Conservation (phyloP, 1,140 invertebrate species). For the Drosophila paulistorum region DNA sequence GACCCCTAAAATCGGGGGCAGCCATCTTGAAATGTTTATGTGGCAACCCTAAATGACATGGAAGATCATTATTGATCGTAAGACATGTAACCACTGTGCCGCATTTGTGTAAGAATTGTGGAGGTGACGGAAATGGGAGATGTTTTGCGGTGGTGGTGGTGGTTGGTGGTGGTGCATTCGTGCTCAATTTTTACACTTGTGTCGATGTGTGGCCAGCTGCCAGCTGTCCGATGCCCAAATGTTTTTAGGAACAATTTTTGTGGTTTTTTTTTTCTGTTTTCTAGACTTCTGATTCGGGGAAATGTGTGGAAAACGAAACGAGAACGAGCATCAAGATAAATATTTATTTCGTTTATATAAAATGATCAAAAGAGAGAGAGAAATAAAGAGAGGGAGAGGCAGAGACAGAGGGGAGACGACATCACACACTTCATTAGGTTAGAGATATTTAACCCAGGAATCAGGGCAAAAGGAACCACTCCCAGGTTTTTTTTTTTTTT, state of each 20-base stretch:
- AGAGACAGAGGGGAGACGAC: not conserved
- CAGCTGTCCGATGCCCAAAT: conserved; percentile 26
- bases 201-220: conserved; percentile 31
- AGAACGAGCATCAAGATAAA: conserved; percentile 19
- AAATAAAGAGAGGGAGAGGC: not conserved
- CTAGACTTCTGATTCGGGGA: conserved; percentile 24
- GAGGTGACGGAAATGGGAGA: conserved; percentile 47
- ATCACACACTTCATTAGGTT: conserved; percentile 2
- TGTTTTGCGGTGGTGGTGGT: conserved; percentile 19
- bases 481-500: conserved; percentile 1
- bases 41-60: too few species aligned
- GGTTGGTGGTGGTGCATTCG: conserved; percentile 15
- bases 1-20: not conserved
- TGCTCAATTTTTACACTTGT: conserved; percentile 33
- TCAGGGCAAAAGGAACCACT: conserved; percentile 17
- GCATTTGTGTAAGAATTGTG: conserved; percentile 7
- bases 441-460: conserved; percentile 1
- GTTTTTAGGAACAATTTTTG: conserved; percentile 4
- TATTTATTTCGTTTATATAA: not conserved
- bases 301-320: conserved; percentile 20
- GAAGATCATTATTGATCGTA: too few species aligned
- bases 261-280: not conserved
- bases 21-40: too few species aligned
- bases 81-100: not conserved
- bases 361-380: not conserved